These are phyloP conservation scores for Drosophila rubida DNA, from an alignment of 2,888 invertebrate species.

Conservation along the genomic window DNA sequence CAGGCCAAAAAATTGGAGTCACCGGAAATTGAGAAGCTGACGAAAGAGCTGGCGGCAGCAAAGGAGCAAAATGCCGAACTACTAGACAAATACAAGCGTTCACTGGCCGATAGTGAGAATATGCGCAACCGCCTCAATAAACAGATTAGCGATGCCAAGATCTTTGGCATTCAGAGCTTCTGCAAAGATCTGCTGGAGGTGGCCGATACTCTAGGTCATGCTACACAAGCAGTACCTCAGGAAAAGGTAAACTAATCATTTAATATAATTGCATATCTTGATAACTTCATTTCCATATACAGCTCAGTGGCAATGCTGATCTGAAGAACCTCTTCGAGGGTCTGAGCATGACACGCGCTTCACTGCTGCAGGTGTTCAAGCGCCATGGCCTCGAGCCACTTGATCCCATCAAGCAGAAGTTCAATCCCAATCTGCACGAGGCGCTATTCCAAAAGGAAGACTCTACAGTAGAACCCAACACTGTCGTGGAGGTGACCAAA, in stretches of 20 bases:
- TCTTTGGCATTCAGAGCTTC: conserved; percentile 98
- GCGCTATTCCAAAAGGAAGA: conserved; percentile 97
- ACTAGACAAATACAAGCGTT: conserved; percentile 96
- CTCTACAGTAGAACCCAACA: conserved; percentile 92
- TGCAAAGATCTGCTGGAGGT: conserved; percentile 98
- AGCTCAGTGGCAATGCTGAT: conserved; percentile 41
- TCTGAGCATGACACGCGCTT: conserved; percentile 94
- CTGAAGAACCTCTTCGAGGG: conserved; percentile 95
- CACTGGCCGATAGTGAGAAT: conserved; percentile 98
- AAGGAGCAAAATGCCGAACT: conserved; percentile 88
- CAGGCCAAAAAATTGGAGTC: conserved; percentile 20
- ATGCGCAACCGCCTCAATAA: conserved; percentile 94
- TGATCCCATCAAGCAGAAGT: conserved; percentile 95
- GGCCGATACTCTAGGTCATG: conserved; percentile 95
- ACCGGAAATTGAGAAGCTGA: conserved; percentile 82
- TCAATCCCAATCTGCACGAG: conserved; percentile 98
- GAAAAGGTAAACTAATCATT: conserved; percentile 86
- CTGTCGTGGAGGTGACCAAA: conserved; percentile 96
- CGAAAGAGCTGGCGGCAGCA: conserved; percentile 87
- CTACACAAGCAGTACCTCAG: conserved; percentile 94
- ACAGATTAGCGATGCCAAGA: conserved; percentile 97
- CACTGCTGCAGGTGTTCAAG: conserved; percentile 94
- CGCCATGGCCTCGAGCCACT: conserved; percentile 95
- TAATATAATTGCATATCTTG: not conserved
- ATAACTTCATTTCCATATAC: not conserved